These are phyloP conservation scores for Oxytorus armatus DNA, from an alignment of 2,888 invertebrate species.

Conservation along the genomic window DNA sequence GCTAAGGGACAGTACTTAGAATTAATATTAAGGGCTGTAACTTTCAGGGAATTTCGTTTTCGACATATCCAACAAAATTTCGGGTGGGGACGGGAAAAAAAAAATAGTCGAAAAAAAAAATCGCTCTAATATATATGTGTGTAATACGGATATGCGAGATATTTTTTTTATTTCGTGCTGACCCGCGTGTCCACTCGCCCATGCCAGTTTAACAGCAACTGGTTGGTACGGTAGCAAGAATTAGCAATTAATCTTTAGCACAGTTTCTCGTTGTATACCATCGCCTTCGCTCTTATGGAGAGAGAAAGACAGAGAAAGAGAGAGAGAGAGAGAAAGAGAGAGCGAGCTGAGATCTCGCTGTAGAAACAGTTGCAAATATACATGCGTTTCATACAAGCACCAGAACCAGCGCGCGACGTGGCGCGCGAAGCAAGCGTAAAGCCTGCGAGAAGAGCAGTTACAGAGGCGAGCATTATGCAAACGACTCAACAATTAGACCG, in stretches of 20 bases:
- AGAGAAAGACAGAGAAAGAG: constrained; percentile 23
- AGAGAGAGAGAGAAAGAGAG: constrained; percentile 23
- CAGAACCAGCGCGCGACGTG: constrained; percentile 62
- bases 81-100: too few species aligned
- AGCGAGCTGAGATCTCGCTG: constrained; percentile 21
- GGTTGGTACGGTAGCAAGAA: constrained; percentile 78
- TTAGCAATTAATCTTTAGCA: constrained; percentile 80
- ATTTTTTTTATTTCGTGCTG: constrained; percentile 2
- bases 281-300: constrained; percentile 11
- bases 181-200: constrained; percentile 22
- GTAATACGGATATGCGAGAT: too few species aligned
- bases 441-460: constrained; percentile 72
- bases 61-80: too few species aligned
- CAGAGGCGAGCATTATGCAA: constrained; percentile 81
- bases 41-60: too few species aligned
- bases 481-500: constrained; percentile 81
- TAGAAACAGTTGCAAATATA: constrained; percentile 60
- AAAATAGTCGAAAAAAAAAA: too few species aligned
- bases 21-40: too few species aligned
- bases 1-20: too few species aligned
- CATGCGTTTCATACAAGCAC: constrained; percentile 58
- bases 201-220: constrained; percentile 75
- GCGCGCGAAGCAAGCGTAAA: constrained; percentile 62
- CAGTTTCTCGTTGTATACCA: constrained; percentile 61
- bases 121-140: too few species aligned